Evolutionary conservation across 2,797 vertebrate genomes (phyloP).

Genomic region (Telmatherina bonti): DNA sequence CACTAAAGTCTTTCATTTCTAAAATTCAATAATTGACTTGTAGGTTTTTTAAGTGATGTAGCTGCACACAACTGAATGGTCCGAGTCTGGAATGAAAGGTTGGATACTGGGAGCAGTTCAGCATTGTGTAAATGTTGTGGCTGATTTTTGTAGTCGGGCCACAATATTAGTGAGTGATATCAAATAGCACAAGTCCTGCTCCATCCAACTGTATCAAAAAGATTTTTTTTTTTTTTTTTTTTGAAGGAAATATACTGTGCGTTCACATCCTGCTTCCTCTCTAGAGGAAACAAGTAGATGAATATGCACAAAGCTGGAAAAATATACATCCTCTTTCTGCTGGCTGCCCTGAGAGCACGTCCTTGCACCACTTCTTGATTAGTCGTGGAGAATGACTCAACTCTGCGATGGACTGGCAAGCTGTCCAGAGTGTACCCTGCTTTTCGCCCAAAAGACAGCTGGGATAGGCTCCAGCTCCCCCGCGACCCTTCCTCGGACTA

Average conservation of each 20-base stretch:
- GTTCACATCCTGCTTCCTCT: conserved; percentile 8
- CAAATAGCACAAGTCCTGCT: not conserved
- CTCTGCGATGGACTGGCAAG: too few species aligned
- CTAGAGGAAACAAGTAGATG: conserved; percentile 7
- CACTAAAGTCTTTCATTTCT: conserved; percentile 11
- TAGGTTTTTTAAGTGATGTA: not conserved
- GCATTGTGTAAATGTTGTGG: not conserved
- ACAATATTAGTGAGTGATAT: too few species aligned
- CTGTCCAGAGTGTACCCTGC: too few species aligned
- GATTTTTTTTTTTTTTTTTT: too few species aligned
- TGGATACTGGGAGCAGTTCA: not conserved
- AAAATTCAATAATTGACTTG: not conserved
- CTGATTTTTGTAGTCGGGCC: not conserved
- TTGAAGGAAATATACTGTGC: too few species aligned
- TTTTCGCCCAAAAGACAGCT: too few species aligned
- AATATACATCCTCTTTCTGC: conserved; percentile 5
- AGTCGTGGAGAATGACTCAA: conserved; percentile 6
- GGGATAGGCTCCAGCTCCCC: too few species aligned
- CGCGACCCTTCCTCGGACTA: too few species aligned
- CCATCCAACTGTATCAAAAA: not conserved
- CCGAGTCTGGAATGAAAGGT: not conserved
- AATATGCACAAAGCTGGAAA: conserved; percentile 25
- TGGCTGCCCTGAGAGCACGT: conserved; percentile 18
- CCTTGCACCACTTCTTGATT: conserved; percentile 17
- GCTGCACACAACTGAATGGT: not conserved